phyloP scores from a whole-genome alignment of 2,113 vertebrate genomes.

The Chaetorhynchus papuensis region DNA sequence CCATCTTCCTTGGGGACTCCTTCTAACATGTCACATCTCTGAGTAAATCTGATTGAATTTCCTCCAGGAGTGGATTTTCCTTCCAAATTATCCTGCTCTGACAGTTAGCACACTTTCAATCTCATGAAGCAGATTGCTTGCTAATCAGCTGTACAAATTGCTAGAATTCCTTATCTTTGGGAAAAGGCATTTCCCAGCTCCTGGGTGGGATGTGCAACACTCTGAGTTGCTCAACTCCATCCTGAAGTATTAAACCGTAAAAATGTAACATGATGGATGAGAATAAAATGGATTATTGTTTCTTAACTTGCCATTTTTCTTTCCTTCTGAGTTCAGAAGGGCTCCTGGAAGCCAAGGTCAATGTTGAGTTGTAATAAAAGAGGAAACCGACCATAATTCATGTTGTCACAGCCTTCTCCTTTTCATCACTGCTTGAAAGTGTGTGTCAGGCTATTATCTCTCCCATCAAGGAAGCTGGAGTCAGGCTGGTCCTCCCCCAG shows the following conservation, averaged over 20 bases:
- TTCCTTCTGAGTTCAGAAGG: constrained; percentile 3
- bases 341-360: not conserved
- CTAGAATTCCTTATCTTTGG: not conserved
- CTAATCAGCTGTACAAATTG: not conserved
- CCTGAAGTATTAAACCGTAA: not conserved
- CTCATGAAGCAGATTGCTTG: not conserved
- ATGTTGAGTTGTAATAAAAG: not conserved
- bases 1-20: not conserved
- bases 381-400: not conserved
- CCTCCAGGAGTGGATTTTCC: constrained; percentile 7
- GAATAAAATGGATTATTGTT: not conserved
- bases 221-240: not conserved
- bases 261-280: not conserved
- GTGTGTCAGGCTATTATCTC: not conserved
- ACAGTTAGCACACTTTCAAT: not conserved
- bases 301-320: constrained; percentile 11
- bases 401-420: not conserved
- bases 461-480: not conserved
- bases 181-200: not conserved
- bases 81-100: not conserved
- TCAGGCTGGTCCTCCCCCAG: not conserved
- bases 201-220: not conserved
- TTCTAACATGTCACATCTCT: not conserved
- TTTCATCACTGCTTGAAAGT: not conserved
- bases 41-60: not conserved